Percentiles rank a stretch among this genome's conserved stretches.
Conservation (phyloP, 1,140 invertebrate species). For the Orchestia grillus region DNA sequence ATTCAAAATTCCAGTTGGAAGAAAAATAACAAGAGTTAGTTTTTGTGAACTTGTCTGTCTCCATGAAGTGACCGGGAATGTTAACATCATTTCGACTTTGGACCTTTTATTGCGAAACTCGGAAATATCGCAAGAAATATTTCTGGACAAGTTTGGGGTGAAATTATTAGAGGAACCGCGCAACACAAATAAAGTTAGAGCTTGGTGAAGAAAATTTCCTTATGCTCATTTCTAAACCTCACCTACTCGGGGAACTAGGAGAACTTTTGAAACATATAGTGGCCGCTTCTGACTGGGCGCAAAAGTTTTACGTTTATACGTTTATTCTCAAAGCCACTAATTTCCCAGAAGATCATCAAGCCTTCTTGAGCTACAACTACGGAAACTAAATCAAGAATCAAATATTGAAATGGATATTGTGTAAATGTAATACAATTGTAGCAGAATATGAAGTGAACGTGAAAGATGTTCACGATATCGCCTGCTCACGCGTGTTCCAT, state of each 20-base stretch:
- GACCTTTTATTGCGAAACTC: background rate
- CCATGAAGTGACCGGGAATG: background rate
- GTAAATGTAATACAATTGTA: too few species aligned
- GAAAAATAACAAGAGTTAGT: background rate
- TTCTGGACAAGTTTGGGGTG: background rate
- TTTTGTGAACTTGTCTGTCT: background rate
- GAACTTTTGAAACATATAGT: too few species aligned
- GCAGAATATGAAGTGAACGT: background rate
- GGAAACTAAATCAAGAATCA: too few species aligned
- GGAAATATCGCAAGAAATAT: background rate
- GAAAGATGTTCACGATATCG: background rate
- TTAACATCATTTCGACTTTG: background rate
- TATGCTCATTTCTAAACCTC: background rate
- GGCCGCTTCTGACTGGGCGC: too few species aligned
- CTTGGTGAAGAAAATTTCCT: background rate
- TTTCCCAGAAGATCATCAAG: background rate
- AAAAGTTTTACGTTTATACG: background rate
- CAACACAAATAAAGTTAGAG: background rate
- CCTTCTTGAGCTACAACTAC: too few species aligned
- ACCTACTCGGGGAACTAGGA: background rate
- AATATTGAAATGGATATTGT: too few species aligned
- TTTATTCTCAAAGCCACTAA: background rate
- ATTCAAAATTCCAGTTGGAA: too few species aligned
- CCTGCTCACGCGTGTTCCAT: background rate
- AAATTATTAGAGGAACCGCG: background rate